Percentiles rank a stretch among this genome's conserved stretches.
Evolutionary conservation across 2,888 invertebrate species (phyloP).

Genomic region (Himalopsyche tibetana): DNA sequence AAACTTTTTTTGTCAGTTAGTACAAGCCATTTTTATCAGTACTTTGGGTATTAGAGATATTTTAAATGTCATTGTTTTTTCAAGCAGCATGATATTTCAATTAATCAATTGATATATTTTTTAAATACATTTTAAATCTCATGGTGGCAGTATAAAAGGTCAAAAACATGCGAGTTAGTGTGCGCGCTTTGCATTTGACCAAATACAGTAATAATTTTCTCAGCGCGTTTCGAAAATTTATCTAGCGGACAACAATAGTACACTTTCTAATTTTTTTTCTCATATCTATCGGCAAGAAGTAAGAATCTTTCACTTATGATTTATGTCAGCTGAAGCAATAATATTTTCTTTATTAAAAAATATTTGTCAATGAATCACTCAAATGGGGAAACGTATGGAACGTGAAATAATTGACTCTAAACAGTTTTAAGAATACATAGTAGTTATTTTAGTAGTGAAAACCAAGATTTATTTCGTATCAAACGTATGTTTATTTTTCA

Average conservation of each 20-base stretch:
- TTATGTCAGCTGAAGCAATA: neutral
- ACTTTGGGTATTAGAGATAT: too few relatives aligned
- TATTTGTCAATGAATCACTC: neutral
- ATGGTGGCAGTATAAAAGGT: neutral
- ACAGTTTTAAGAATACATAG: too few relatives aligned
- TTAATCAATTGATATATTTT: too few relatives aligned
- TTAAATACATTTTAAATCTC: neutral
- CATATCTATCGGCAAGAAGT: neutral
- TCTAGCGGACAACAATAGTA: neutral
- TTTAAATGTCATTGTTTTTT: too few relatives aligned
- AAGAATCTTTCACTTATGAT: neutral
- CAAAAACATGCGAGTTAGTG: neutral
- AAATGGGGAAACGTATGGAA: neutral
- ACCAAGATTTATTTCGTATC: too few relatives aligned
- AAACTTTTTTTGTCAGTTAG: too few relatives aligned
- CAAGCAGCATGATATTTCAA: too few relatives aligned
- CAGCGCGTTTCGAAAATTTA: slow-evolving; percentile 3
- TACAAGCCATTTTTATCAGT: too few relatives aligned
- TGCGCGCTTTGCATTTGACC: slow-evolving; percentile 6
- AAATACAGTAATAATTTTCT: neutral
- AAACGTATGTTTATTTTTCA: too few relatives aligned
- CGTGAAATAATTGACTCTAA: too few relatives aligned
- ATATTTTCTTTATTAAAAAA: neutral
- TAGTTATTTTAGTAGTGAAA: too few relatives aligned
- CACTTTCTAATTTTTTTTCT: neutral